Conservation (phyloP, 53 echinoderm and acorn worm genomes). For the Apostichopus leukothele region DNA sequence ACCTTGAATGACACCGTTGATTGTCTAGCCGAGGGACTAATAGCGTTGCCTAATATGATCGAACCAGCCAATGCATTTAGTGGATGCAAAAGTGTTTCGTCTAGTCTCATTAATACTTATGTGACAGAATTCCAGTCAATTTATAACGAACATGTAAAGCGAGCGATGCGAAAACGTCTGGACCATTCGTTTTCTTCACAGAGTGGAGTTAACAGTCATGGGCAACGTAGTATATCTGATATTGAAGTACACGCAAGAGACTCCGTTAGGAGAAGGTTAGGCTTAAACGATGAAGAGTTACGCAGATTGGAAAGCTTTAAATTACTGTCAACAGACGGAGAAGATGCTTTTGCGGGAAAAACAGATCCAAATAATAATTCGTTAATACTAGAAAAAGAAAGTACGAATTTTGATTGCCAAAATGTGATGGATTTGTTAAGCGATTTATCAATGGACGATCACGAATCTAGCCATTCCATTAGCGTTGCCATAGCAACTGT, state of each 20-base stretch:
- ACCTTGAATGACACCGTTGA: conserved; percentile 5
- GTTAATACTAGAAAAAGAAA: neutral
- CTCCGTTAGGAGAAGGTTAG: conserved; percentile 33
- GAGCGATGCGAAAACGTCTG: conserved; percentile 29
- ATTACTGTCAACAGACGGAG: neutral
- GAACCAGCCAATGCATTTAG: neutral
- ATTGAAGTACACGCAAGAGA: conserved; percentile 14
- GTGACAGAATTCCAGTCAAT: conserved; percentile 28
- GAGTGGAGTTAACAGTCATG: no score
- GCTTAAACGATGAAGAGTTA: conserved; percentile 17
- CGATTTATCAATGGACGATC: conserved; percentile 14
- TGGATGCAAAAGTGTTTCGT: neutral
- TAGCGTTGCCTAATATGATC: neutral
- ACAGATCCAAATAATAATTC: neutral
- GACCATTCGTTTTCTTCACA: conserved; percentile 25
- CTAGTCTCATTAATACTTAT: neutral
- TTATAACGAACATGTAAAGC: conserved; percentile 32
- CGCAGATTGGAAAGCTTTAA: neutral
- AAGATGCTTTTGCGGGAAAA: neutral
- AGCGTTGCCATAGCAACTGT: conserved; percentile 42
- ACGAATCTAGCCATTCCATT: conserved; percentile 16
- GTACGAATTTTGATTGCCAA: neutral
- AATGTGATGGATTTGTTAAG: neutral
- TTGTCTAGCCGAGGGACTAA: neutral
- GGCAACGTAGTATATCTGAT: conserved; percentile 3